Evolutionary conservation across 2,797 vertebrate species (phyloP).

Genomic region (Remorina albescens): DNA sequence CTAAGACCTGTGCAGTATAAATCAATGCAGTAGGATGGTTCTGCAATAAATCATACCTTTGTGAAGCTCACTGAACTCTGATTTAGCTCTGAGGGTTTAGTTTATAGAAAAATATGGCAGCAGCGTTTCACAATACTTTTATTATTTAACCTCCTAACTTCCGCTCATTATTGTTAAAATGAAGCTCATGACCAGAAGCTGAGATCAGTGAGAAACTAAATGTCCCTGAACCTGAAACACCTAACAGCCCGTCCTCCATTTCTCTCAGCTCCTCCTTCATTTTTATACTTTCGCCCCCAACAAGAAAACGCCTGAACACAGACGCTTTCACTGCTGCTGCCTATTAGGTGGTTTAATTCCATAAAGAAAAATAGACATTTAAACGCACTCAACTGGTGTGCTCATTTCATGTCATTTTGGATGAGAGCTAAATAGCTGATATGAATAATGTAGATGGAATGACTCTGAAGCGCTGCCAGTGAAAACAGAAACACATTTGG

Average conservation of each 20-base stretch:
- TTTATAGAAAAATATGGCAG: background rate
- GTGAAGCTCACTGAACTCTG: constrained; percentile 24
- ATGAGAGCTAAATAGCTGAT: constrained; percentile 29
- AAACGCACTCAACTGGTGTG: constrained; percentile 18
- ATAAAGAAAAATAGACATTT: background rate
- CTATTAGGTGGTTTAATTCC: background rate
- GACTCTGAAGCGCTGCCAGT: constrained; percentile 19
- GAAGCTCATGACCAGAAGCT: background rate
- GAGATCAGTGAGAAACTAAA: background rate
- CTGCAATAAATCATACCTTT: constrained; percentile 32
- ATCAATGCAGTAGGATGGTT: constrained; percentile 34
- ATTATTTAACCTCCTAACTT: background rate
- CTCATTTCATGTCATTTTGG: constrained; percentile 29
- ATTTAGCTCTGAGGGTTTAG: constrained; percentile 17
- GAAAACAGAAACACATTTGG: constrained; percentile 31
- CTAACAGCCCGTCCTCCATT: background rate
- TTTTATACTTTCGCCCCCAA: background rate
- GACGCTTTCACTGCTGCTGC: background rate
- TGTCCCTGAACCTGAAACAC: background rate
- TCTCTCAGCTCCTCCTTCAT: background rate
- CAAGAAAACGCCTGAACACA: background rate
- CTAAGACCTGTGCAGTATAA: constrained; percentile 37
- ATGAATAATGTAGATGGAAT: constrained; percentile 53
- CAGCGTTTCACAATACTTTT: background rate
- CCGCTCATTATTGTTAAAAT: constrained; percentile 4